Evolutionary conservation across 2,113 vertebrate species (phyloP).

Genomic region (Carollia perspicillata): DNA sequence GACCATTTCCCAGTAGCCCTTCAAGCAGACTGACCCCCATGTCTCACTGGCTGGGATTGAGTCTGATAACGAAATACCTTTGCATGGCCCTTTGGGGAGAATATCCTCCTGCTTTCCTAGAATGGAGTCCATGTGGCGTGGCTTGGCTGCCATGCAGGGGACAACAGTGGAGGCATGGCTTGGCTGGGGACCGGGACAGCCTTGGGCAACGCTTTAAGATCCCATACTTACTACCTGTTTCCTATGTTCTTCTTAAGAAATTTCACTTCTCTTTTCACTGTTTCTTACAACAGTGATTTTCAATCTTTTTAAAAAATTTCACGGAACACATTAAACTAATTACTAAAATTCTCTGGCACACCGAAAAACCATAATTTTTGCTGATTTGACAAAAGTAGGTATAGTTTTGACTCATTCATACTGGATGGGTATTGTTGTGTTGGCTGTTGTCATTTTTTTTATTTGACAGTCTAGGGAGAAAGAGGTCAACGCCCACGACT

Average conservation of each 20-base stretch:
- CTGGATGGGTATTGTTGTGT: background rate
- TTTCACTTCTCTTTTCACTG: background rate
- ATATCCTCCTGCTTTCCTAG: background rate
- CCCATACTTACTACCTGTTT: background rate
- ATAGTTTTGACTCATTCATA: background rate
- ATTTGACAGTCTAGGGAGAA: background rate
- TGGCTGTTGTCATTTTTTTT: background rate
- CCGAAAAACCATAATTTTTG: background rate
- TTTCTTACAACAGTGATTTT: background rate
- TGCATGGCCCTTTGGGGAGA: background rate
- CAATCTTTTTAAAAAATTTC: background rate
- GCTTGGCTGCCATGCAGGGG: background rate
- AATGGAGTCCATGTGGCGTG: background rate
- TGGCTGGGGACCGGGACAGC: background rate
- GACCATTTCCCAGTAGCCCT: background rate
- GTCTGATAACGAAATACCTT: background rate
- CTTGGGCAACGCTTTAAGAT: background rate
- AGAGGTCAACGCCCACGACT: background rate
- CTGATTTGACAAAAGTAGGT: background rate
- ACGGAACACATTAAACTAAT: background rate
- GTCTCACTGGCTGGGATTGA: background rate
- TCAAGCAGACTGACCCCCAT: background rate
- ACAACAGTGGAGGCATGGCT: background rate
- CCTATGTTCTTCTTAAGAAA: background rate
- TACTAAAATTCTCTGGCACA: background rate